Evolutionary conservation across 2,888 invertebrate genomes (phyloP), one percentile per base, ranked within the genome.

Genomic region (Eupithecia pulchellata): DNA sequence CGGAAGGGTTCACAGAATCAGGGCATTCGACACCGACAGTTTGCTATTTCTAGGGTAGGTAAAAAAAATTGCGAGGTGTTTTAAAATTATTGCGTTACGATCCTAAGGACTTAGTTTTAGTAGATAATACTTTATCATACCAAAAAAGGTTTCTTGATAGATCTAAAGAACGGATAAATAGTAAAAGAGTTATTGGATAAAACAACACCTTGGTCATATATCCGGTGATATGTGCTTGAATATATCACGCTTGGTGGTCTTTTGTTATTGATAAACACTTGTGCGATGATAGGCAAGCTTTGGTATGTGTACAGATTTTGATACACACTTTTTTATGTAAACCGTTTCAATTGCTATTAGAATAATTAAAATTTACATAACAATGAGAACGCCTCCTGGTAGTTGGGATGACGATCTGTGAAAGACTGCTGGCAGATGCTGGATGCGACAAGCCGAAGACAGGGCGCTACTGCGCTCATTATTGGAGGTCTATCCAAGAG

Each of bases 1-100:
- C 68, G 74, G 69, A 78, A 78, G 82, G 84, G 81, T 85, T 86
- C 84, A 85, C 63, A 74, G 84, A 84, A 87, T 68, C 75, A 78
- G 76, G 77, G 77, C 80, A 84, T 78, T 73, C 69, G 81, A 84
- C 77, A 84, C 81, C 79, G 27, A 69, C 52, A 70, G 63, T 72
- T 73, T 69, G 61, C 47, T 74, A 71, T 77, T 78, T 74, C 57
- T 62, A 76, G 58, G 66, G 77, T 79, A 84, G 83, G n/a, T n/a
- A 84, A 78, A 79, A 67, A 42, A 75, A 79, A 75, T 78, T 82
- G 82, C 79, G 76, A 75, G 57, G 14, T 20, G 47, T 20, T 25
- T 25, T 1, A 25, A 25, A 25, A 52, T 20, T 52, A 52, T 20
- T n/a, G n/a, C n/a, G n/a, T n/a, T n/a, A n/a, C n/a, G n/a, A n/a